Conservation (phyloP, 2,888 invertebrate species). For the Ennomos fuscantarius region DNA sequence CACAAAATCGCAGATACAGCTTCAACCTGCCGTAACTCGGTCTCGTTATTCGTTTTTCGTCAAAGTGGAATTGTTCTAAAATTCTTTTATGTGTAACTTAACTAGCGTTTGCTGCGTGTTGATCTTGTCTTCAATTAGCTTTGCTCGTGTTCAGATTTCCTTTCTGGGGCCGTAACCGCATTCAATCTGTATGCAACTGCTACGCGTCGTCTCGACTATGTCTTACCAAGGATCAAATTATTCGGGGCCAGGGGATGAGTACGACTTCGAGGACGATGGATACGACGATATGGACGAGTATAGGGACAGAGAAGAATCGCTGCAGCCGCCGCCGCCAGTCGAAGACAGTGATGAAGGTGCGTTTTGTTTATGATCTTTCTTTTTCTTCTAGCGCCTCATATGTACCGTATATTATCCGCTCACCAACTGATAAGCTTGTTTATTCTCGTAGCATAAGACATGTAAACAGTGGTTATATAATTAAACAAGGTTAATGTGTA, state of each 20-base stretch:
- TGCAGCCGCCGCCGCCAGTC: slow-evolving; percentile 83
- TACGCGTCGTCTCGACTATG: slow-evolving; percentile 86
- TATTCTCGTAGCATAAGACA: slow-evolving; percentile 37
- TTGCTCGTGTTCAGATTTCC: slow-evolving; percentile 62
- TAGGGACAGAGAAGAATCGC: slow-evolving; percentile 86
- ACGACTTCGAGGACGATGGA: slow-evolving; percentile 90
- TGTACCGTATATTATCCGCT: slow-evolving; percentile 34
- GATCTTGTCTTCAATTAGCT: slow-evolving; percentile 52
- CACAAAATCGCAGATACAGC: slow-evolving; percentile 43
- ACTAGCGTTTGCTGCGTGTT: slow-evolving; percentile 60
- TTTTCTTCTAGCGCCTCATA: slow-evolving; percentile 61
- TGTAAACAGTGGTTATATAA: slow-evolving; percentile 68
- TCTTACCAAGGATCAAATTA: slow-evolving; percentile 89
- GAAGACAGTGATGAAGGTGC: slow-evolving; percentile 86
- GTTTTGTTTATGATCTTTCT: slow-evolving; percentile 72
- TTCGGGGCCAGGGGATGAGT: slow-evolving; percentile 89
- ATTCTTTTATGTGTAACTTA: slow-evolving; percentile 75
- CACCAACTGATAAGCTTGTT: slow-evolving; percentile 8
- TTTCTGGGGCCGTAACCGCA: slow-evolving; percentile 72
- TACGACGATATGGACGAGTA: slow-evolving; percentile 89
- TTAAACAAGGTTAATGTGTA: slow-evolving; percentile 57
- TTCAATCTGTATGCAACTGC: slow-evolving; percentile 83
- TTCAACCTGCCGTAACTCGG: slow-evolving; percentile 56
- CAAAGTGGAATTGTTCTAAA: slow-evolving; percentile 59
- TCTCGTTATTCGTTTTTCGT: slow-evolving; percentile 65